These are phyloP conservation scores for Dermatemys mawii DNA, from an alignment of 2,113 vertebrate genomes.

Conservation along the genomic window DNA sequence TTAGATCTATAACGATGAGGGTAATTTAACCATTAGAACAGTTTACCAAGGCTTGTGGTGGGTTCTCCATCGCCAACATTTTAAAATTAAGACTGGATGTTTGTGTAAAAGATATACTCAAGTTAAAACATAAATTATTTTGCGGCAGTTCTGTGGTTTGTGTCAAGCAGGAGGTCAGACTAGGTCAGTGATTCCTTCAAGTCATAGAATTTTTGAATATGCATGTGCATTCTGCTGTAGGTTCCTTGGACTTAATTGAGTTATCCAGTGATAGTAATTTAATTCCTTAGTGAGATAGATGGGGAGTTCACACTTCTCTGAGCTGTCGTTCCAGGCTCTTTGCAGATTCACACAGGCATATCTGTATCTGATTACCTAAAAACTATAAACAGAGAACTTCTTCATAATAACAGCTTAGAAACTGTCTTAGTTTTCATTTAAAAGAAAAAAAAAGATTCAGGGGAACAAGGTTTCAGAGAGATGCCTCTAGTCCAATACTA, in stretches of 20 bases:
- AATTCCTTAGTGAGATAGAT: background rate
- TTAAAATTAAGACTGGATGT: background rate
- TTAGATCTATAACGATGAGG: background rate
- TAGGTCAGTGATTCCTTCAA: background rate
- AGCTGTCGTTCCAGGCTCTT: background rate
- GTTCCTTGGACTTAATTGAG: background rate
- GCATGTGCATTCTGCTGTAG: background rate
- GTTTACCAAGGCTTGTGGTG: background rate
- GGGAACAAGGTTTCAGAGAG: background rate
- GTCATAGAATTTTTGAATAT: background rate
- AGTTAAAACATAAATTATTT: background rate
- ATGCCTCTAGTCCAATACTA: background rate
- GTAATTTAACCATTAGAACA: background rate
- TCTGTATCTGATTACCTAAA: background rate
- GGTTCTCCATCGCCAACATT: background rate
- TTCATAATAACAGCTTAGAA: background rate
- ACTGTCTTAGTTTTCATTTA: background rate
- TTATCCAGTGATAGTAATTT: background rate
- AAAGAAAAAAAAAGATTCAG: background rate
- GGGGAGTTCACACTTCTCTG: background rate
- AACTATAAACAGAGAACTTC: background rate
- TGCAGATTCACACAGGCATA: background rate
- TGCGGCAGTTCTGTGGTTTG: background rate
- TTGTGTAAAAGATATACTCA: background rate
- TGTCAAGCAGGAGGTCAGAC: background rate